Evolutionary conservation across 2,113 vertebrate species (phyloP), one percentile per base, ranked within the genome.

Genomic region (Bostrychus sinensis): DNA sequence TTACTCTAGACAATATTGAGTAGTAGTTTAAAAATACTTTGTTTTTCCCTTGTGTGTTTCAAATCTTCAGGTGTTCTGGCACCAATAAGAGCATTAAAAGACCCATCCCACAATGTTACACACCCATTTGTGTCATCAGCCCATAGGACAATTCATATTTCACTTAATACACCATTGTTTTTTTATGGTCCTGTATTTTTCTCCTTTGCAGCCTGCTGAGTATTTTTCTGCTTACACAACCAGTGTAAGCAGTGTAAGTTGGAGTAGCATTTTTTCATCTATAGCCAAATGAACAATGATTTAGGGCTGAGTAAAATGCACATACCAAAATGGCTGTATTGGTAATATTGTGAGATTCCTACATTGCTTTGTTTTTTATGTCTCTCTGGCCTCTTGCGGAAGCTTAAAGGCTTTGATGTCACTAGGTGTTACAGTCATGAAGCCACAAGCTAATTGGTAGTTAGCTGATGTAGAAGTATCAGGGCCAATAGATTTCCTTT

Each of bases 381-480:
- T 39, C 30, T 73, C 73, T 57, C 60, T 72, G 64, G 58, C 72
- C 22, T 59, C 5, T 11, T 45, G 51, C 59, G 2, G 8, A 63
- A 59, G 41, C 84, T 85, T 87, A 69, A 36, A 59, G 65, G 72
- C 73, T 81, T 76, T 85, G 34, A 74, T 64, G 68, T 79, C 61
- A 67, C 50, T 48, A 61, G 72, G 55, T 72, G 79, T 70, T 69
- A 66, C 70, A 51, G 81, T 76, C 78, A 58, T n/a, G 2, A 55
- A 78, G 8, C 14, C 46, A 25, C 48, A 50, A 56, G 80, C 75
- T 75, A 50, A 78, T 81, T 81, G 73, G 83, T 22, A 34, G 45
- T 4, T 56, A 13, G 55, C 11, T 82, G 70, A 82, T 36, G 50
- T 70, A 64, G 70, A 32, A 57, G 50, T 20, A 11, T 46, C 46